Evolutionary conservation across 2,797 vertebrate genomes (phyloP), one percentile per base, ranked within the genome.

Genomic region (Falco naumanni): DNA sequence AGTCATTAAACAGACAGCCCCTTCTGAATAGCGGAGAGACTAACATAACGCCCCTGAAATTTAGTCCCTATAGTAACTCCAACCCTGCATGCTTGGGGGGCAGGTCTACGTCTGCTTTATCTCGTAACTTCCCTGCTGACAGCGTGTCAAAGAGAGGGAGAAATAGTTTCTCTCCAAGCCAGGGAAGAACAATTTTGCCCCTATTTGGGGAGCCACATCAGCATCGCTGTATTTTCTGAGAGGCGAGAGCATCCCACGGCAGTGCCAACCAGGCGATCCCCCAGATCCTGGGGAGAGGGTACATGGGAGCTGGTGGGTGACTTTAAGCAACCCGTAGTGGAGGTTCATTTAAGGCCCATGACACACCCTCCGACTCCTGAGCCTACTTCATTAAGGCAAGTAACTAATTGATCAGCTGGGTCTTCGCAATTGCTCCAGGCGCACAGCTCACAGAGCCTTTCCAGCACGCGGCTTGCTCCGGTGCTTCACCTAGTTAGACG

Each of bases 401-500:
- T 66, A 77, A 90, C 68, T 74, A 63, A 71, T 16, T 66, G 66
- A 79, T 66, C 66, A n/a, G 41, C 24, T 37, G 53, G 39, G 33
- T n/a, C 57, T 45, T 22, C 1, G 5, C 48, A 37, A 51, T 19
- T 47, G 56, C 53, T 84, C 24, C 25, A 60, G 33, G 45, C 22
- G 48, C 3, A 7, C 50, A 33, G 50, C 85, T 74, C 61, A 14
- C 21, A 5, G 77, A 84, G 47, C 51, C 45, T 9, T 28, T 34
- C 47, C 74, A 72, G 41, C 10, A 6, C 4, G 6, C 4, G 0
- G 12, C 71, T 76, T 21, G 0, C 33, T 57, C 2, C 0, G 8
- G 18, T 5, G 3, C 56, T 37, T 71, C 68, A 28, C 29, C 31
- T 5, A 24, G 31, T 41, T 37, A 26, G 21, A 7, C 12, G 63